Base-by-base conservation (phyloP, 2,797 vertebrate genomes). In the Phoeniculus purpureus region DNA sequence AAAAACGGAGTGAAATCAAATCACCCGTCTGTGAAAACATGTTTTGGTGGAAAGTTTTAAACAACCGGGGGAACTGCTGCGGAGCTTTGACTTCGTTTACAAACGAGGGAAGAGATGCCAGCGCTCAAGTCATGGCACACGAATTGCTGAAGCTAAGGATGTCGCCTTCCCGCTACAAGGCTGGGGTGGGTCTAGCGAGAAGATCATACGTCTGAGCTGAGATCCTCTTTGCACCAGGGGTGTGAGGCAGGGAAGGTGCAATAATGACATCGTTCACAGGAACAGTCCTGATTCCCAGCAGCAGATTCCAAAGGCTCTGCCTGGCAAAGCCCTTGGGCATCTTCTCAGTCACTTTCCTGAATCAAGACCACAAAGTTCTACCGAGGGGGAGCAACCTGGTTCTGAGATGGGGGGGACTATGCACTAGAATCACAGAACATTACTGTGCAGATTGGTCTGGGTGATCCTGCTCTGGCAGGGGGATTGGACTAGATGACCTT, bases 31-130 rank as follows among this genome's bases (percentile, higher is more conserved):
- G 5, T 2, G 27, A 45, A 68, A 91, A 72, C 17, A 10, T 2
- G 2, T 73, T 90, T 79, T 62, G 73, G 50, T 84, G 71, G 83
- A 73, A 86, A 91, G n/a, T 86, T 82, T 91, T 59, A 76, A 70
- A 48, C 15, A 71, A 16, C 26, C 61, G 71, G 55, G 7, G 21
- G 37, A 81, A 73, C 7, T 87, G 37, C 54, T 22, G 27, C 6
- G n/a, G 81, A 86, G 62, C 26, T 89, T 68, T 70, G 67, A 65
- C 21, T 85, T n/a, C n/a, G n/a, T n/a, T 91, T 85, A 27, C 13
- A 90, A 78, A 70, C 7, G 23, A 68, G 43, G 59, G 75, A 81
- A 68, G 6, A 34, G 55, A 75, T 51, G 48, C 20, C 60, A 85
- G 12, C 15, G 20, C 55, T 32, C 16, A 22, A 77, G 59, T 9